Evolutionary conservation across 2,797 vertebrate genomes (phyloP), one percentile per base, ranked within the genome.

Genomic region (Rhyacichthys aspro): DNA sequence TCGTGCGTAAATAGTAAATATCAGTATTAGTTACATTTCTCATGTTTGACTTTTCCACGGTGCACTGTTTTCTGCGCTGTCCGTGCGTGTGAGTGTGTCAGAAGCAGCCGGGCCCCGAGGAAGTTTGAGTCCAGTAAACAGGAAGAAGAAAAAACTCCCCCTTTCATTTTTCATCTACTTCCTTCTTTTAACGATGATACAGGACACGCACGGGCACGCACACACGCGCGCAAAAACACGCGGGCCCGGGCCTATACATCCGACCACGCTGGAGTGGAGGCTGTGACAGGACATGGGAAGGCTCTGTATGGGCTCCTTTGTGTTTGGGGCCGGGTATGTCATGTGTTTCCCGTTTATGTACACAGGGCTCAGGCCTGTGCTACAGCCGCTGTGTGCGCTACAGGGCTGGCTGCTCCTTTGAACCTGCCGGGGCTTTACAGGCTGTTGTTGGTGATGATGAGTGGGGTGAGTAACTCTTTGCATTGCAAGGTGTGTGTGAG

Each of bases 111-210:
- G 12, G 48, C 52, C 68, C 59, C 70, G 76, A 93, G 94, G 94
- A 94, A 95, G 87, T 92, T 87, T 75, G 88, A 84, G 80, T 83
- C 84, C 84, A 90, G 87, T 95, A 95, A 98, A 96, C 95, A 97
- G 95, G 94, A 96, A 96, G 89, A 81, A 58, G 57, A 85, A 90
- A 77, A 78, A 81, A 57, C 43, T 88, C 83, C 89, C 86, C 80
- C 80, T 91, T 86, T 88, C 81, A 90, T 94, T 94, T 94, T 91
- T 93, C 90, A 92, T 90, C 74, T 14, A 82, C 91, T 91, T 94
- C 93, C 92, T 93, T 85, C 67, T 79, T 85, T 81, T 90, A 90
- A 84, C 77, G 89, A 92, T 87, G 79, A 72, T 73, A 67, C 68
- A 59, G 61, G 63, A 53, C 42, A 15, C 49, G 8, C 8, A 28